These are phyloP conservation scores for Linurgus olivaceus DNA, from an alignment of 2,797 vertebrate genomes.

Conservation along the genomic window DNA sequence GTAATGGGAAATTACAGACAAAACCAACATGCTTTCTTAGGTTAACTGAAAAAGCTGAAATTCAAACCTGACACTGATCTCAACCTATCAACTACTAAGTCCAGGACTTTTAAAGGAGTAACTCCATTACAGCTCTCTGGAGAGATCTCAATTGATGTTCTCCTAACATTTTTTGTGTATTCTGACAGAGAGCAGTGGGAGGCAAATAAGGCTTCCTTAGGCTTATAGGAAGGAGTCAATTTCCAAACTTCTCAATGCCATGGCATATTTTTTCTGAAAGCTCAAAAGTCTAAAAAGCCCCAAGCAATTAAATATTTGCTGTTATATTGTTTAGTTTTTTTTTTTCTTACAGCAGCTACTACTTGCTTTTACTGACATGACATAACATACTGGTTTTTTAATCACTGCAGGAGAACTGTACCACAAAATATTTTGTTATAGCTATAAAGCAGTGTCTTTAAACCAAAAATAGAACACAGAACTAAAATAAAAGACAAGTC, in stretches of 20 bases:
- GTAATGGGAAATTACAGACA: background rate
- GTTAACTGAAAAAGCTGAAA: background rate
- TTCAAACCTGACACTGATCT: background rate
- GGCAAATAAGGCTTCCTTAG: background rate
- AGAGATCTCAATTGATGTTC: accelerated
- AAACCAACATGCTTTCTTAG: background rate
- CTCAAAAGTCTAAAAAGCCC: background rate
- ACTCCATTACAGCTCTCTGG: background rate
- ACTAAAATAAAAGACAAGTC: background rate
- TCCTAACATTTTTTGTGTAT: background rate
- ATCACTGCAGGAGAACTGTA: background rate
- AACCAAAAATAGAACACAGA: background rate
- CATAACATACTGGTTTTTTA: background rate
- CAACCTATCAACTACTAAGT: background rate
- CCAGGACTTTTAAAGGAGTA: background rate
- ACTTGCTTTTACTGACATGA: background rate
- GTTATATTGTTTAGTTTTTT: background rate
- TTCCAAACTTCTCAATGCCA: background rate
- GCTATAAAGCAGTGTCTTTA: background rate
- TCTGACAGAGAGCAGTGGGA: background rate
- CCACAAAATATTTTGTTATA: background rate
- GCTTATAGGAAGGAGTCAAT: background rate
- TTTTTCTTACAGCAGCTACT: background rate
- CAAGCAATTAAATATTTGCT: background rate
- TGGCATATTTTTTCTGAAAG: background rate